Conservation (phyloP, 2,797 vertebrate species). For the Enteromius fasciolatus region DNA sequence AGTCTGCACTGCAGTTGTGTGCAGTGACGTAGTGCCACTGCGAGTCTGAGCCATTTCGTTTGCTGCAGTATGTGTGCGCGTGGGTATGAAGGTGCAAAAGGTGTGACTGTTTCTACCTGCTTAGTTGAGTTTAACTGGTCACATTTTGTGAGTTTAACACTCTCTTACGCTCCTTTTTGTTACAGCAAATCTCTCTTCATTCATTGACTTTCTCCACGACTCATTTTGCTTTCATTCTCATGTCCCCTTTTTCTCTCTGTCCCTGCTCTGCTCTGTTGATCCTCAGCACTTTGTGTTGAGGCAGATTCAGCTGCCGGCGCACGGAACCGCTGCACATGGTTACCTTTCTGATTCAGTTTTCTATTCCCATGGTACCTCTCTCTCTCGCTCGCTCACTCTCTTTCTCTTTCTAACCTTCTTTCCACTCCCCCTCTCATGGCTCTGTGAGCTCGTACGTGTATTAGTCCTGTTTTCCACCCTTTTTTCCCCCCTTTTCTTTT, state of each 20-base stretch:
- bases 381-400: conserved; percentile 39
- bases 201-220: conserved; percentile 53
- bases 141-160: conserved; percentile 51
- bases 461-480: conserved; percentile 49
- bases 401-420: conserved; percentile 31
- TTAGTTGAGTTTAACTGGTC: conserved; percentile 41
- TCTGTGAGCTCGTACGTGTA: conserved; percentile 54
- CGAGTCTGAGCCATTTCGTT: conserved; percentile 27
- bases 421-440: conserved; percentile 40
- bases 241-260: conserved; percentile 26
- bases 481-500: neutral
- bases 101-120: conserved; percentile 49
- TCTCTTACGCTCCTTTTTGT: conserved; percentile 40
- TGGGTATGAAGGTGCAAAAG: conserved; percentile 23
- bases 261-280: conserved; percentile 56
- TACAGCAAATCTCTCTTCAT: conserved; percentile 50
- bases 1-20: conserved; percentile 44
- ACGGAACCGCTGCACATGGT: conserved; percentile 67
- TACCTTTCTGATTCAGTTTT: conserved; percentile 74
- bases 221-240: conserved; percentile 51
- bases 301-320: conserved; percentile 59
- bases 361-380: conserved; percentile 54
- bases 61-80: conserved; percentile 35
- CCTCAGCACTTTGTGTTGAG: conserved; percentile 56
- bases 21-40: conserved; percentile 34